Conservation (phyloP, 2,113 vertebrate genomes). For the Plecotus auritus region DNA sequence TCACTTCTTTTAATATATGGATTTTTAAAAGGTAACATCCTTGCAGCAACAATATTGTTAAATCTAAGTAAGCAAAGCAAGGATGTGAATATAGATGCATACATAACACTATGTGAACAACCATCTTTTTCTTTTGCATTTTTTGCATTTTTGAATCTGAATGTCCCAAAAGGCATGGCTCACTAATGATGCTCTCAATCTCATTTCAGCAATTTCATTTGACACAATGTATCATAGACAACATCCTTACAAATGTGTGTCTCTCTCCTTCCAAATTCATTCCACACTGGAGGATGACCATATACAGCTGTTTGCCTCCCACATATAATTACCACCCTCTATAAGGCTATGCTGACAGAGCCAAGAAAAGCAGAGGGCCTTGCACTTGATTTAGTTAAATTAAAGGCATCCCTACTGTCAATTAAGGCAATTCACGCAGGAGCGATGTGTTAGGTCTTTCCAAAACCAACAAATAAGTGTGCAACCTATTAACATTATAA, state of each 20-base stretch:
- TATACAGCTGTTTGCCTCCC: conserved; percentile 15
- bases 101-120: not conserved
- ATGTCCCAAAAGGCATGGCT: not conserved
- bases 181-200: conserved; percentile 23
- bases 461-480: conserved; percentile 12
- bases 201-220: conserved; percentile 27
- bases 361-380: not conserved
- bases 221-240: not conserved
- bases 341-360: not conserved
- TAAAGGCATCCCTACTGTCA: conserved; percentile 11
- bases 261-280: conserved; percentile 31
- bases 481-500: not conserved
- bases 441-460: not conserved
- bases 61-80: conserved; percentile 2
- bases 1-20: conserved; percentile 5
- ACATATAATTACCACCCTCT: conserved; percentile 23
- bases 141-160: conserved; percentile 1
- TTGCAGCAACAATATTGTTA: not conserved
- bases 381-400: conserved; percentile 36
- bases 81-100: not conserved
- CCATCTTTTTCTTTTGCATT: not conserved
- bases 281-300: not conserved
- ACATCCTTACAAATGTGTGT: not conserved
- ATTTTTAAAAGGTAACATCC: not conserved
- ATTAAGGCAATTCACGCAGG: not conserved